Evolutionary conservation across 2,797 vertebrate genomes (phyloP), one percentile per base, ranked within the genome.

Genomic region (Dryobates pubescens): DNA sequence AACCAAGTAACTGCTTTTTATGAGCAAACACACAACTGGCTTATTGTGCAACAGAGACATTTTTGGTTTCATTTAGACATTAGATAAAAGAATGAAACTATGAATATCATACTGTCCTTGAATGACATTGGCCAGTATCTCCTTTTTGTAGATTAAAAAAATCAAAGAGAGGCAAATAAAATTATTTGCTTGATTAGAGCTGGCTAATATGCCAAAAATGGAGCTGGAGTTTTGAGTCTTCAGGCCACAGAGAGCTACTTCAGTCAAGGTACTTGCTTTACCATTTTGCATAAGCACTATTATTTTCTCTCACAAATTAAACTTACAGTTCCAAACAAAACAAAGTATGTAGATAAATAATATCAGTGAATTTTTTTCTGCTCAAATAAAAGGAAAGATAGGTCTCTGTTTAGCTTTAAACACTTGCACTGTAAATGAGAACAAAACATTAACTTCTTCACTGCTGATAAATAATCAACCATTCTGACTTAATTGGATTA

Each of bases 121-220:
- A 67, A 64, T 58, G 61, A 67, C n/a, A 89, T 90, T n/a, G 86
- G 32, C 24, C 34, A 51, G 9, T 61, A 64, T 82, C 29, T 84
- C 45, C 1, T 7, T 93, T 91, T 86, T 68, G 32, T 64, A 61
- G 34, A n/a, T 85, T 71, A 90, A 88, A n/a, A n/a, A 94, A 90
- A 82, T 54, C 43, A 36, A 82, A 84, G 58, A 7, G 38, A 73
- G 7, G 36, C 54, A 88, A 85, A 85, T 15, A 69, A 70, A 91
- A 65, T 84, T 32, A 29, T 29, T 93, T 71, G 11, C 7, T 4
- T 75, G 64, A n/a, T 58, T 68, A 61, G 15, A 61, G 24, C 62
- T 81, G 22, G 61, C 18, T 63, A 71, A 41, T 82, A 18, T 54
- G 32, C 30, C 17, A 26, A 24, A 56, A 54, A 34, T 51, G 49